Evolutionary conservation across 2,113 vertebrate genomes (phyloP).

Genomic region (Cynoglossus semilaevis): DNA sequence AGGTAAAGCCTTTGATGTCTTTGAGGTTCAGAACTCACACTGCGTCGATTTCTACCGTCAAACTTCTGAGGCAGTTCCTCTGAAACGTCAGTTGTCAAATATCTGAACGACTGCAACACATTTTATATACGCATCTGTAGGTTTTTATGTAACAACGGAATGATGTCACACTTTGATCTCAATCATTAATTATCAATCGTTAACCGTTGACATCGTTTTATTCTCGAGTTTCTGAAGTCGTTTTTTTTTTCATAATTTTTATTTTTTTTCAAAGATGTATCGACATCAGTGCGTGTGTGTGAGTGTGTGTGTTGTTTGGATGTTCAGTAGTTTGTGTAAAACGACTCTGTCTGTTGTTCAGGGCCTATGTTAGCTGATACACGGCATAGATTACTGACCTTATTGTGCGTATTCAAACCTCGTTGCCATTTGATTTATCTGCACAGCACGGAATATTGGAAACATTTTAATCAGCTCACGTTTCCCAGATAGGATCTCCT

Average conservation of each 20-base stretch:
- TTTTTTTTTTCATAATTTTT: background rate
- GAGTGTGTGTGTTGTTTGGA: slow-evolving; percentile 3
- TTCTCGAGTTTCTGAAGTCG: background rate
- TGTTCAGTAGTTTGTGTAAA: slow-evolving; percentile 2
- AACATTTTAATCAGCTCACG: slow-evolving; percentile 20
- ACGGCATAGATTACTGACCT: slow-evolving; percentile 33
- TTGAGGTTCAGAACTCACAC: too few species aligned
- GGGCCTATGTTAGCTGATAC: slow-evolving; percentile 11
- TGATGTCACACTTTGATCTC: too few species aligned
- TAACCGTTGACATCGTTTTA: too few species aligned
- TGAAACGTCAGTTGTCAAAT: too few species aligned
- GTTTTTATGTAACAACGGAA: too few species aligned
- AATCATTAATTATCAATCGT: too few species aligned
- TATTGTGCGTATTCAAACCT: slow-evolving; percentile 28
- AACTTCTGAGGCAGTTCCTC: too few species aligned
- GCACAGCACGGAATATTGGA: background rate
- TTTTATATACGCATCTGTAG: too few species aligned
- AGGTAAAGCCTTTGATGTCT: too few species aligned
- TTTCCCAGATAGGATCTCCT: slow-evolving; percentile 9
- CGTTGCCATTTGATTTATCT: slow-evolving; percentile 18
- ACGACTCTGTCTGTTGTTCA: background rate
- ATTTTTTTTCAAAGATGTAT: slow-evolving; percentile 4
- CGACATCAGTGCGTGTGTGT: slow-evolving; percentile 4
- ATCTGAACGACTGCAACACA: too few species aligned
- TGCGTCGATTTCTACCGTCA: too few species aligned